Conservation (phyloP, 2,888 invertebrate genomes). For the Pristionchus fissidentatus region DNA sequence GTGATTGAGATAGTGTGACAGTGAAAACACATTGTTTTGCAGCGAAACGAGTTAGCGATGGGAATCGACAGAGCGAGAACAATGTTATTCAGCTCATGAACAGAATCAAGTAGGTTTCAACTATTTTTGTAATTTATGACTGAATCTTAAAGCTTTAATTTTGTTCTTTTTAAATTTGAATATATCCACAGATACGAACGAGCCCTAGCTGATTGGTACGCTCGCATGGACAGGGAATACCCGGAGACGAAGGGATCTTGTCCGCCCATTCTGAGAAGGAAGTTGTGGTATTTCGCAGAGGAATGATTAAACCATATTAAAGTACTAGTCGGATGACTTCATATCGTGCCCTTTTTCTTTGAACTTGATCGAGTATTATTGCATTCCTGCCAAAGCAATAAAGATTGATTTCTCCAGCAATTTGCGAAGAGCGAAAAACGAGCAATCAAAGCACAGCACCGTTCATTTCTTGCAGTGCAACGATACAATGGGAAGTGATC, state of each 20-base stretch:
- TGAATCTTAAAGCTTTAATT: not conserved
- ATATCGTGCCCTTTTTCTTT: not conserved
- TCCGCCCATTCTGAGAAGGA: not conserved
- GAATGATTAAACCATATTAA: not conserved
- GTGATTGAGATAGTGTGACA: not conserved
- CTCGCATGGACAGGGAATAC: constrained; percentile 24
- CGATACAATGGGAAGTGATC: too few relatives aligned
- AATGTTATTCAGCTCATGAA: constrained; percentile 4
- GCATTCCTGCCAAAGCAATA: too few relatives aligned
- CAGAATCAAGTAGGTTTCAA: not conserved
- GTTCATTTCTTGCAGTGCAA: too few relatives aligned
- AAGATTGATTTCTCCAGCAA: too few relatives aligned
- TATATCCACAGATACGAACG: constrained; percentile 7
- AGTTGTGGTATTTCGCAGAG: constrained; percentile 19
- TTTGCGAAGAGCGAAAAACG: too few relatives aligned
- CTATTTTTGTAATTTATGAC: too few relatives aligned
- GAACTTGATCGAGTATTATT: not conserved
- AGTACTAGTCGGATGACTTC: not conserved
- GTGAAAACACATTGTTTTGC: not conserved
- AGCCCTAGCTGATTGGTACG: not conserved
- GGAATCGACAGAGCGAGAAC: not conserved
- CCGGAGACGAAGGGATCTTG: not conserved
- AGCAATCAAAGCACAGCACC: too few relatives aligned
- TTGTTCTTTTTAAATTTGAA: not conserved
- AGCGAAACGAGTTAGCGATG: not conserved